Base-by-base conservation (phyloP, 1,140 invertebrate species). In the Chrysomallon squamiferum region DNA sequence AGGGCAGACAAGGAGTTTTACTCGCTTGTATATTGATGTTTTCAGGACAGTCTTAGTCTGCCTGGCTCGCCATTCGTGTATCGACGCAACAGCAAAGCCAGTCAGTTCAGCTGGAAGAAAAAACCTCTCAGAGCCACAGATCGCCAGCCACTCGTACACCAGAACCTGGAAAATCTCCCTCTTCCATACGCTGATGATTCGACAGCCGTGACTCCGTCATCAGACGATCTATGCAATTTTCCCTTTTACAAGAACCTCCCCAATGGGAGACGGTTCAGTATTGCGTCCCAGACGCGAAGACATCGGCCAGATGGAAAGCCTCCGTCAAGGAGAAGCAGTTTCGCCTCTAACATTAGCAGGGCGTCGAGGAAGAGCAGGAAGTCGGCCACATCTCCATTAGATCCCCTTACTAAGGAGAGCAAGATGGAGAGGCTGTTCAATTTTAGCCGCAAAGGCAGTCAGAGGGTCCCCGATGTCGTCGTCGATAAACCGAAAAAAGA, bases 131-230 rank as follows among this genome's bases (percentile, higher is more conserved):
- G 62, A 22, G 56, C 69, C 91, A 92, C 71, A 54, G 95, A 97
- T 85, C 90, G 93, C 66, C 97, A 97, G 83, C 95, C 96, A 3
- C 88, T 98, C 64, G 95, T 98, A 49, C 88, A 96, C 59, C 96
- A 94, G 59, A 96, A 96, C 87, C 88, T 97, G 80, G 96, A 98
- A 84, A 95, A 95, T 62, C 93, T 97, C 85, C 95, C 97, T 85
- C 89, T 98, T 77, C 96, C 96, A 18, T 98, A 95, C 85, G 96
- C 95, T 30, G 96, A 98, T 84, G 96, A 98, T 85, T 97, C 95
- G 52, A 95, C 95, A 80, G 96, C 96, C 57, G 96, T 97, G 3
- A 98, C 96, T 50, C 96, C 96, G 15, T 96, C 97, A 93, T 97
- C 95, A 59, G 96, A 98, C 87, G 95, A 98, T 68, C 73, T 85